Conservation (phyloP, 2,113 vertebrate species). For the Rhea pennata region DNA sequence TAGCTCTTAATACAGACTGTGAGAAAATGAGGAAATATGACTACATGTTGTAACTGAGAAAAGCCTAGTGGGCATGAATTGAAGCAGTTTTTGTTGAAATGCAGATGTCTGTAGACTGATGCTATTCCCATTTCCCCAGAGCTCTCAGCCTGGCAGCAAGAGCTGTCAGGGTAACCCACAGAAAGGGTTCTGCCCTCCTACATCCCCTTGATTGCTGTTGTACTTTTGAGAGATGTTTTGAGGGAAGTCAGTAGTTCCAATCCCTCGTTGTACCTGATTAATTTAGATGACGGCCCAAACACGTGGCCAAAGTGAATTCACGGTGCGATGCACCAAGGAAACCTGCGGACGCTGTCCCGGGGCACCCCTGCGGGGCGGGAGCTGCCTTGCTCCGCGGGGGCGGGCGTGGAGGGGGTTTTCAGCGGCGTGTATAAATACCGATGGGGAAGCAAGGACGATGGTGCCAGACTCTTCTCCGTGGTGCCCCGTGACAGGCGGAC, state of each 20-base stretch:
- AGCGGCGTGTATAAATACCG: rapidly evolving
- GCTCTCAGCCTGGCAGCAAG: not conserved
- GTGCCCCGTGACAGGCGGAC: rapidly evolving
- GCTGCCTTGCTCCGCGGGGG: not conserved
- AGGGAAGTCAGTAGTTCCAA: not conserved
- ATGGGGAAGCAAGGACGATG: rapidly evolving
- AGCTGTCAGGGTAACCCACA: not conserved
- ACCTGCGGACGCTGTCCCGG: not conserved
- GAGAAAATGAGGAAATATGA: not conserved
- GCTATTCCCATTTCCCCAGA: not conserved
- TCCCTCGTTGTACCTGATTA: not conserved
- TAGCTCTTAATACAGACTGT: not conserved
- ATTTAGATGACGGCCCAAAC: not conserved
- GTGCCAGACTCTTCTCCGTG: not conserved
- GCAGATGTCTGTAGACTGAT: not conserved
- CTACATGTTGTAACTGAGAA: not conserved
- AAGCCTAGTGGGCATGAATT: not conserved
- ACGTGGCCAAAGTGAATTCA: not conserved
- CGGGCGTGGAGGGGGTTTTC: not conserved
- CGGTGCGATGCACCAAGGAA: not conserved
- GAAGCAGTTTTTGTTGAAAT: not conserved
- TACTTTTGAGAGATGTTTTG: not conserved
- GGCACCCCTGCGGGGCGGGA: not conserved
- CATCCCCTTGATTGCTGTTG: not conserved
- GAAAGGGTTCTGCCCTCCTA: not conserved